Conservation (phyloP, 2,113 vertebrate species). For the Thryonomys swinderianus region DNA sequence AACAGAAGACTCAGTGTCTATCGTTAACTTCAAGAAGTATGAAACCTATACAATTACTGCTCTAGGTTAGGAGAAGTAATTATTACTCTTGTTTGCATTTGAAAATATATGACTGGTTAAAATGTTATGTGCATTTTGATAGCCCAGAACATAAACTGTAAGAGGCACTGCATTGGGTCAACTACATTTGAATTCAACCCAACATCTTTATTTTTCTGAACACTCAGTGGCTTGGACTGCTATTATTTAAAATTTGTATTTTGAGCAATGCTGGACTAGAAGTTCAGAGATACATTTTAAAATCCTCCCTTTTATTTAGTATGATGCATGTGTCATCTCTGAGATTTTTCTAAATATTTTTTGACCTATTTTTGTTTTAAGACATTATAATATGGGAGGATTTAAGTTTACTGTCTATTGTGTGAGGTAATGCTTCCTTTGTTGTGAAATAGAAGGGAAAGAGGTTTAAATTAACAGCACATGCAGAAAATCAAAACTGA, state of each 20-base stretch:
- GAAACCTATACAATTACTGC: neutral
- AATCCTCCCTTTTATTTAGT: neutral
- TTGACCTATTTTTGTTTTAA: constrained; percentile 39
- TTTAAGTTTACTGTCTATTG: neutral
- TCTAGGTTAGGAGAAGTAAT: neutral
- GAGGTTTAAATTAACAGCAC: neutral
- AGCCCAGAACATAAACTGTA: neutral
- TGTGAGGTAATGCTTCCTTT: neutral
- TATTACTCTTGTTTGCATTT: neutral
- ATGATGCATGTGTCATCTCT: neutral
- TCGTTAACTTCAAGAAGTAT: neutral
- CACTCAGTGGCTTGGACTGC: neutral
- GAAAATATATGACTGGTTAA: neutral
- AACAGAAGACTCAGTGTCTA: neutral
- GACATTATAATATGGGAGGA: neutral
- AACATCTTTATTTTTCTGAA: neutral
- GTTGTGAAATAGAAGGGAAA: neutral
- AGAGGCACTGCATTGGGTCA: neutral
- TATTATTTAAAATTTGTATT: neutral
- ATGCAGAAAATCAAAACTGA: accelerated
- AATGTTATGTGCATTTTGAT: neutral
- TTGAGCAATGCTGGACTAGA: neutral
- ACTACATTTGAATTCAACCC: neutral
- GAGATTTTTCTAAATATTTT: neutral
- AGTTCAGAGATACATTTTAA: neutral